A percentile compares a stretch with the other conserved stretches of the same genome.
phyloP scores from a whole-genome alignment of 2,113 vertebrate genomes.

The Syngnathus typhle region DNA sequence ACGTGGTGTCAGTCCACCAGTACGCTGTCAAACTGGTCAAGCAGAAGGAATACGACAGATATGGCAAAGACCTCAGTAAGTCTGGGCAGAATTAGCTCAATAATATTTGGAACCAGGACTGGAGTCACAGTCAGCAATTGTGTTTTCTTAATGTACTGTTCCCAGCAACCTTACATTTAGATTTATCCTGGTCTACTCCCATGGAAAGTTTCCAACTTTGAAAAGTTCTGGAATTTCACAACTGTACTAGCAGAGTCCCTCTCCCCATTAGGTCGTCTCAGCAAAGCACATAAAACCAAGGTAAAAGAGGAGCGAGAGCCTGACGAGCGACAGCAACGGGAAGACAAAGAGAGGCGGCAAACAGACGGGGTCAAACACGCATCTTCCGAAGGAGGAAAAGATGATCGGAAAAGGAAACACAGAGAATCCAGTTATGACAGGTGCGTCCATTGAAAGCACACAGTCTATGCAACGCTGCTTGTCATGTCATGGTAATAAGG shows the following conservation, averaged over 20 bases:
- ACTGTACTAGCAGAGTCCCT: not conserved
- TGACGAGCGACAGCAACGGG: constrained; percentile 39
- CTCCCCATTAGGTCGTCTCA: constrained; percentile 63
- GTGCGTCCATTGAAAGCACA: constrained; percentile 32
- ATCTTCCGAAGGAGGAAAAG: constrained; percentile 54
- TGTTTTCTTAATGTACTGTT: too few species aligned
- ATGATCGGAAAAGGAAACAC: constrained; percentile 70
- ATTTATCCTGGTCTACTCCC: not conserved
- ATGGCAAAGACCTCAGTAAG: constrained; percentile 77
- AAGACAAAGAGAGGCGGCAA: constrained; percentile 45
- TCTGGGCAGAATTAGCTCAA: constrained; percentile 3
- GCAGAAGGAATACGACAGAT: constrained; percentile 75
- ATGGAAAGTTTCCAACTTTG: not conserved
- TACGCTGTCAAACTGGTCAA: constrained; percentile 71
- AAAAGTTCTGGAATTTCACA: not conserved
- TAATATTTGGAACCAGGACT: not conserved
- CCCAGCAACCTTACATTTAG: not conserved
- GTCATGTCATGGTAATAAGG: not conserved
- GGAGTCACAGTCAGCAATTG: too few species aligned
- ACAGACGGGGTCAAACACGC: constrained; percentile 42
- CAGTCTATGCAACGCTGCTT: not conserved
- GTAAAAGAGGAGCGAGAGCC: constrained; percentile 50
- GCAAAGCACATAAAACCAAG: constrained; percentile 73
- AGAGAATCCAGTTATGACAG: constrained; percentile 60
- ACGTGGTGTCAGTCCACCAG: constrained; percentile 78